Evolutionary conservation across 2,113 vertebrate species (phyloP), one percentile per base, ranked within the genome.

Genomic region (Formicarius rufipectus): DNA sequence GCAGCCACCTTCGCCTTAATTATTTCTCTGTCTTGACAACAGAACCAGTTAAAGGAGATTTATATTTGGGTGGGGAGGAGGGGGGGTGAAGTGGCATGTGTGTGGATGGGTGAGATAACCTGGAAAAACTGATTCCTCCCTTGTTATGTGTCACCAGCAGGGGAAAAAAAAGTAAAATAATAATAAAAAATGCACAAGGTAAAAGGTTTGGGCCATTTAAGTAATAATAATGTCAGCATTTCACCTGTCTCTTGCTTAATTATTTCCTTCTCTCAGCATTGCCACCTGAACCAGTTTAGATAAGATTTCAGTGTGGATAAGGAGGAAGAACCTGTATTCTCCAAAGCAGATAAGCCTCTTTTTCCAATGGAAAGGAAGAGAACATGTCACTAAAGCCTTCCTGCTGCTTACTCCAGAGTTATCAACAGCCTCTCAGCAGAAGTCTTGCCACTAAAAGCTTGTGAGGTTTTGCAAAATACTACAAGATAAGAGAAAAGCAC

Each of bases 21-120:
- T 98, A 98, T 98, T 97, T 97, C 96, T 95, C 94, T 94, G 95
- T 93, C 96, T 97, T 97, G 95, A 95, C 97, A 96, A 76, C 79
- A 91, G 95, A 95, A 94, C 89, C 95, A 78, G 69, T 97, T 98
- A 96, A 97, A 97, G 14, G 79, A 96, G 97, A 98, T 97, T 97
- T 98, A 98, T 97, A 78, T 73, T 82, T 18, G 72, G 82, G 93
- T 12, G 90, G 75, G 68, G 71, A 79, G 22, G 39, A 49, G 80
- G 73, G 59, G 59, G 90, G 55, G 86, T 24, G 47, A 45, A 40
- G 80, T 49, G 25, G 82, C 2, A 2, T 62, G 90, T 13, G 31
- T 47, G 88, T 95, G 97, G 84, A 94, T 56, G 31, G 87, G 84
- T 53, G 64, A 95, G 97, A 96, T 97, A 97, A 96, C 93, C 55